Evolutionary conservation across 2,888 invertebrate species (phyloP).

Genomic region (Phymatocera aterrima): DNA sequence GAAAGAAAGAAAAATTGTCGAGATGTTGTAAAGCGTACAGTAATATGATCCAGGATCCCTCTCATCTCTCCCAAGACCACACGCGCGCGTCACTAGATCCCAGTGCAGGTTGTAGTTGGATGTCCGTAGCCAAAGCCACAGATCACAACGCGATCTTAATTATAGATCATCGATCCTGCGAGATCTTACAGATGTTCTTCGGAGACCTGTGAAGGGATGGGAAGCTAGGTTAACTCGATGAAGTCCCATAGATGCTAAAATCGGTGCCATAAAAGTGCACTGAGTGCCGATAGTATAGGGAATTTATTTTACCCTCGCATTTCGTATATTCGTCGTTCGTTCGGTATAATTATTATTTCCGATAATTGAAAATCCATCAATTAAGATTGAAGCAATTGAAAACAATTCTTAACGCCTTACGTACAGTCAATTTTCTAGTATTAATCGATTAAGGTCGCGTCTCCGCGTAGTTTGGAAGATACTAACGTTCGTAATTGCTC

Average conservation of each 20-base stretch:
- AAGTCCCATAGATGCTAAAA: not conserved
- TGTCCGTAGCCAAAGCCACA: conserved; percentile 55
- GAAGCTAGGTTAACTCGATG: conserved; percentile 19
- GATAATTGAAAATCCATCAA: not conserved
- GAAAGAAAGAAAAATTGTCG: not conserved
- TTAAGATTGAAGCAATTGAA: not conserved
- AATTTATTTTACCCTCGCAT: not conserved
- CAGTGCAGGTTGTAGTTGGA: conserved; percentile 52
- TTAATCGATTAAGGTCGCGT: no score
- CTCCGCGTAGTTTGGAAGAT: no score
- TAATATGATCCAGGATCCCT: conserved; percentile 56
- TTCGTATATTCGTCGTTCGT: not conserved
- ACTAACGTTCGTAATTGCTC: no score
- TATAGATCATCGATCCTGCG: conserved; percentile 54
- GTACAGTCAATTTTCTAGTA: not conserved
- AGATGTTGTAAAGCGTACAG: conserved; percentile 51
- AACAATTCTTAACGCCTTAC: not conserved
- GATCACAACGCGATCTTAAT: conserved; percentile 60
- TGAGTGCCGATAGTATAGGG: no score
- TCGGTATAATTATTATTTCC: not conserved
- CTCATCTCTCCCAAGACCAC: conserved; percentile 56
- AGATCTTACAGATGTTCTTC: conserved; percentile 32
- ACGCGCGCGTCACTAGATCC: conserved; percentile 57
- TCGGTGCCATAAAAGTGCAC: not conserved
- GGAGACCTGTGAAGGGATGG: conserved; percentile 5